phyloP scores from a whole-genome alignment of 2,113 vertebrate species.

The Melanerpes formicivorus region DNA sequence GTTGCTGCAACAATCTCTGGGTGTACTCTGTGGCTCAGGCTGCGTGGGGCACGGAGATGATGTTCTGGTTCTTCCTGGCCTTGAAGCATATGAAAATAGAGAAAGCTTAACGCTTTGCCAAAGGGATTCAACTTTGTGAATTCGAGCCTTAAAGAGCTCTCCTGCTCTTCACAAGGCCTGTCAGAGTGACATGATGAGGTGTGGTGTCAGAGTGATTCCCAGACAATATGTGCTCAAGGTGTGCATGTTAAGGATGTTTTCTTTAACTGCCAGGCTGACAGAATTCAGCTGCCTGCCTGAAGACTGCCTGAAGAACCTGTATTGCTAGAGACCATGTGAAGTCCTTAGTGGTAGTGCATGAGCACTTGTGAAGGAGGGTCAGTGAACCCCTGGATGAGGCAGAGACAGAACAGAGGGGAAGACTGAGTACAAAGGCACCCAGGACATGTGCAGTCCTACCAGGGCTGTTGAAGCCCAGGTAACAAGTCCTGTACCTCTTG shows the following conservation, averaged over 20 bases:
- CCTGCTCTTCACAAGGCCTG: not conserved
- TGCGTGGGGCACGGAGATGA: not conserved
- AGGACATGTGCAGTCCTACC: rapidly evolving
- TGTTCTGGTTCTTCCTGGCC: conserved; percentile 5
- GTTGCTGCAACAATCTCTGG: not conserved
- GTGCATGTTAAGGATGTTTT: not conserved
- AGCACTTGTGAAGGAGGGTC: not conserved
- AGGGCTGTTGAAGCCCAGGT: not conserved
- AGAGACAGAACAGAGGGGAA: not conserved
- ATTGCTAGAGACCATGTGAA: not conserved
- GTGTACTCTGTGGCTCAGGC: rapidly evolving
- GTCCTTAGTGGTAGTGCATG: not conserved
- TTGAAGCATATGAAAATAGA: conserved; percentile 4
- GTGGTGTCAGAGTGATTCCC: not conserved
- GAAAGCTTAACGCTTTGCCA: not conserved
- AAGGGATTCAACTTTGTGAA: conserved; percentile 23
- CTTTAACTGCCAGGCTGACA: not conserved
- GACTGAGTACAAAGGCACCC: not conserved
- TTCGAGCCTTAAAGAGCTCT: conserved; percentile 30
- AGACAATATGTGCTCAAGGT: conserved; percentile 19
- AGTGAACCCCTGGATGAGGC: not conserved
- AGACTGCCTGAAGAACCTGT: not conserved
- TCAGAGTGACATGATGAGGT: not conserved
- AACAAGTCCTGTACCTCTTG: not conserved
- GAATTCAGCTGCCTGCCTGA: not conserved